These are phyloP conservation scores for Latrodectus geometricus DNA, from an alignment of 1,140 invertebrate species.

Conservation along the genomic window DNA sequence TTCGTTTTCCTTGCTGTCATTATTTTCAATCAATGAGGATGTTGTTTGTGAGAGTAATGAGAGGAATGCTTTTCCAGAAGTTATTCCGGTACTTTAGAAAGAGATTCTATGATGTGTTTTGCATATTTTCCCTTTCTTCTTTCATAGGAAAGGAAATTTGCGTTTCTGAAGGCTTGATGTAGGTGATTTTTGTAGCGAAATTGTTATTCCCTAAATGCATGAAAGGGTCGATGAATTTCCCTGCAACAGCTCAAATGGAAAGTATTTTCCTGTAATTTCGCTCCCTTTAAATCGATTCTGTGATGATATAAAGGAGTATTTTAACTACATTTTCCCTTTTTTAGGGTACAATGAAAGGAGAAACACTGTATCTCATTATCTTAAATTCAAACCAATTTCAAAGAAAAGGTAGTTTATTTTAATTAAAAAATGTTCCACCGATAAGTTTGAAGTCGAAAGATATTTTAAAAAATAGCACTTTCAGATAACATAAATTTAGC, in stretches of 20 bases:
- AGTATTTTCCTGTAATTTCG: too few relatives aligned
- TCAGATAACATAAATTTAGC: too few relatives aligned
- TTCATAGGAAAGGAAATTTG: not conserved
- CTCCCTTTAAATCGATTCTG: too few relatives aligned
- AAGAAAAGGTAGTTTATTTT: too few relatives aligned
- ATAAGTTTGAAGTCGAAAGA: too few relatives aligned
- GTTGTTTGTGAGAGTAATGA: not conserved
- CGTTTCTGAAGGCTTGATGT: not conserved
- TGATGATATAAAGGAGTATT: too few relatives aligned
- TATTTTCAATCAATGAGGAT: not conserved
- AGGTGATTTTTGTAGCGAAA: not conserved
- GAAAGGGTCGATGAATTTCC: not conserved
- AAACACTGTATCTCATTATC: too few relatives aligned
- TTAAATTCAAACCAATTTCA: too few relatives aligned
- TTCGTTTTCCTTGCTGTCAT: not conserved
- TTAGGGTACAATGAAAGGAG: too few relatives aligned
- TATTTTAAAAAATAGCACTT: too few relatives aligned
- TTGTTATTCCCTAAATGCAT: not conserved
- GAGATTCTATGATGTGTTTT: not conserved
- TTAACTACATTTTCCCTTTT: too few relatives aligned
- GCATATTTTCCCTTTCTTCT: not conserved
- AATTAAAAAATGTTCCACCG: too few relatives aligned
- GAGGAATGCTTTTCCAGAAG: not conserved
- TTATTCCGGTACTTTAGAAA: not conserved
- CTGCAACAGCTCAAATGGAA: not conserved